Conservation (phyloP, 2,888 invertebrate genomes). For the Caenorhabditis macrosperma region DNA sequence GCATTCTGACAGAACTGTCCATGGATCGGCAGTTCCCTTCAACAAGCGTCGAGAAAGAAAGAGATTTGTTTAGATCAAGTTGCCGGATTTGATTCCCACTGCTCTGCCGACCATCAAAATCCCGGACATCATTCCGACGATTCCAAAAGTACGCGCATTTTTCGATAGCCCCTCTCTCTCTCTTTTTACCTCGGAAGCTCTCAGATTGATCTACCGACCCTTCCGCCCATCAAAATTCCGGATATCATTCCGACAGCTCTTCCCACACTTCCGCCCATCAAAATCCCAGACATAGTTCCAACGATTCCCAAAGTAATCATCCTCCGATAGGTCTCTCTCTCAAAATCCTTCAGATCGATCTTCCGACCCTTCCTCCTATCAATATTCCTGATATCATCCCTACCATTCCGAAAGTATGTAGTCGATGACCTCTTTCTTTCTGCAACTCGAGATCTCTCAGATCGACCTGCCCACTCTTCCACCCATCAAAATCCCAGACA, state of each 20-base stretch:
- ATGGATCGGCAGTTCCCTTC: no score
- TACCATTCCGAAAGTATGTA: neutral
- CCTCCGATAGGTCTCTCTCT: no score
- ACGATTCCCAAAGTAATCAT: neutral
- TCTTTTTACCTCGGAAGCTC: no score
- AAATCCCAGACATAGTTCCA: constrained; percentile 5
- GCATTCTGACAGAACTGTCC: no score
- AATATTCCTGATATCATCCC: neutral
- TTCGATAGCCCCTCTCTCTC: no score
- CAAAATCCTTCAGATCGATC: neutral
- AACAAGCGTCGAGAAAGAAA: no score
- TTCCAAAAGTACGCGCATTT: neutral
- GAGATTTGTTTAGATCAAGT: constrained; percentile 12
- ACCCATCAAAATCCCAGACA: neutral
- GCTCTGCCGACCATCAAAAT: constrained; percentile 20
- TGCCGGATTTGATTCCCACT: constrained; percentile 3
- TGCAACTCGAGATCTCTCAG: neutral
- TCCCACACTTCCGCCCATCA: constrained; percentile 3
- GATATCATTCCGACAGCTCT: neutral
- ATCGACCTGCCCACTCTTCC: neutral
- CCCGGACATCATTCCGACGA: neutral
- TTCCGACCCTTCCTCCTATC: neutral
- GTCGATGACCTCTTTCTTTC: no score
- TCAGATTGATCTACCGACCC: neutral
- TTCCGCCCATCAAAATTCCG: neutral